A percentile compares a stretch with the other conserved stretches of the same genome.
Evolutionary conservation across 2,797 vertebrate genomes (phyloP).

Genomic region (Cossypha niveicapilla): DNA sequence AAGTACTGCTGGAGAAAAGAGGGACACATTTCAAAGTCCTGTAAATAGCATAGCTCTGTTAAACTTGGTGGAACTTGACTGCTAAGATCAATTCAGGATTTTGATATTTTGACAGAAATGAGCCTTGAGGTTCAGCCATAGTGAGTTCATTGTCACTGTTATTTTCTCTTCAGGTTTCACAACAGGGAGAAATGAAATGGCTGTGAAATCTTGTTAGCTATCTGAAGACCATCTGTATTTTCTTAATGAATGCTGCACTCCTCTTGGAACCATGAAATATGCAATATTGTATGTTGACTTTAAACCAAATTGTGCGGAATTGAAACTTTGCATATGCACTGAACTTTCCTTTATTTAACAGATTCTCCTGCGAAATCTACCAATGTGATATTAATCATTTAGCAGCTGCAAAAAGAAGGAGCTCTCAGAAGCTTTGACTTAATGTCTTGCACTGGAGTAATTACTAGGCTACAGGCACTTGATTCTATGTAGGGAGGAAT

Average conservation of each 20-base stretch:
- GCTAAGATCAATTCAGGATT: neutral
- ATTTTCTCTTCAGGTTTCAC: conserved; percentile 24
- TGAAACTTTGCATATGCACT: neutral
- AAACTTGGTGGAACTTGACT: neutral
- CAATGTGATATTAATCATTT: conserved; percentile 43
- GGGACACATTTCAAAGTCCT: neutral
- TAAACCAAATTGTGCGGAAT: conserved; percentile 34
- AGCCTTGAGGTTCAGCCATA: conserved; percentile 4
- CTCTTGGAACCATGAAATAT: conserved; percentile 49
- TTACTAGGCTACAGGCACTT: conserved; percentile 1
- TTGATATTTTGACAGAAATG: conserved; percentile 36
- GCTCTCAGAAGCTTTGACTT: conserved; percentile 7
- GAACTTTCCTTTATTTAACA: conserved; percentile 37
- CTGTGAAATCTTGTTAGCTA: conserved; percentile 50
- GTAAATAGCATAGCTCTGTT: neutral
- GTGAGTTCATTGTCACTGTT: neutral
- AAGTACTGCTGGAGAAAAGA: neutral
- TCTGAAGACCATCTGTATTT: conserved; percentile 36
- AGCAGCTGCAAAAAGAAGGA: conserved; percentile 37
- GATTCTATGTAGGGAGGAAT: conserved; percentile 7
- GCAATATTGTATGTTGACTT: conserved; percentile 24
- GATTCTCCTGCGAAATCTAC: conserved; percentile 46
- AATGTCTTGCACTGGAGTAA: conserved; percentile 8
- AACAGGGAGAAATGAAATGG: conserved; percentile 19
- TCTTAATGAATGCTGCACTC: conserved; percentile 8